These are phyloP conservation scores for Apamea anceps DNA, from an alignment of 2,888 invertebrate species.

Conservation along the genomic window DNA sequence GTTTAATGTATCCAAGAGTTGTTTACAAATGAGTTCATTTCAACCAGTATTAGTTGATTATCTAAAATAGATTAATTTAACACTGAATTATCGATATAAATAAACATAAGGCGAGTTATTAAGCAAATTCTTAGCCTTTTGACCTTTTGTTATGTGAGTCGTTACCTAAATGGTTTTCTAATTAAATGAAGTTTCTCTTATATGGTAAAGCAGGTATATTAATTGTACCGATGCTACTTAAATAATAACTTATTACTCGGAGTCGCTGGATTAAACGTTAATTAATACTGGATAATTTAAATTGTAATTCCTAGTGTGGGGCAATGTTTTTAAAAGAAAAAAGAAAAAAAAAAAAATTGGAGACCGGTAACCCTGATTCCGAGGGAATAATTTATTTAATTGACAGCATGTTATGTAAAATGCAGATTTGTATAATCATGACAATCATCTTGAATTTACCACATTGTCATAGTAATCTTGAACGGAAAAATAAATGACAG, in stretches of 20 bases:
- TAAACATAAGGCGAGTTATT: constrained; percentile 53
- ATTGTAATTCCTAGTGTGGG: too few relatives aligned
- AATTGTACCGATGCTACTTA: constrained; percentile 16
- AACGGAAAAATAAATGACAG: neutral
- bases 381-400: constrained; percentile 1
- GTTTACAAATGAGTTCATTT: constrained; percentile 61
- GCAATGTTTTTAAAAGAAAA: too few relatives aligned
- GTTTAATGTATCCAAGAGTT: constrained; percentile 42
- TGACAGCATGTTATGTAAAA: neutral
- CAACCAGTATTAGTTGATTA: constrained; percentile 40
- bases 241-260: constrained; percentile 16
- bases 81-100: constrained; percentile 54
- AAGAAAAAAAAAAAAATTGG: too few relatives aligned
- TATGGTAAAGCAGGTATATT: constrained; percentile 15
- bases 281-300: constrained; percentile 19
- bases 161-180: constrained; percentile 39
- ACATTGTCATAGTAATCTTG: neutral
- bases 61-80: constrained; percentile 59
- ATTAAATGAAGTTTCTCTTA: constrained; percentile 45
- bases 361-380: constrained; percentile 12
- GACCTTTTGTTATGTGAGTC: constrained; percentile 37
- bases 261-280: constrained; percentile 24
- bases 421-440: neutral
- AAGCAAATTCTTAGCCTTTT: constrained; percentile 53
- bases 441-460: neutral